Base-by-base conservation (phyloP, 2,797 vertebrate species). In the Poecilia wingei region DNA sequence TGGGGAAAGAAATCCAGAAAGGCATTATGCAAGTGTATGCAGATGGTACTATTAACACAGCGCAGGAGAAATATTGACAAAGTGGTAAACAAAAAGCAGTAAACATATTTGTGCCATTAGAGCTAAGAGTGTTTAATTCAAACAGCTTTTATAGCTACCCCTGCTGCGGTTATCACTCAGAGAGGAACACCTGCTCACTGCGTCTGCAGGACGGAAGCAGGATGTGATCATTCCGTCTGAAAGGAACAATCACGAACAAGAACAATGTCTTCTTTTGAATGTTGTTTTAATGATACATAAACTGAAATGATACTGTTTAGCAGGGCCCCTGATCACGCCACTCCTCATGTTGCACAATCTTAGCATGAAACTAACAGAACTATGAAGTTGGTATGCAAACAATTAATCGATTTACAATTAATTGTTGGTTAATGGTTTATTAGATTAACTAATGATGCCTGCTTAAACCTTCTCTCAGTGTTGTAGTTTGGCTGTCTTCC, bases 41-140 rank as follows among this genome's bases (percentile, higher is more conserved):
- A 87, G 76, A 82, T 84, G 79, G 79, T 7, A 68, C 43, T 28
- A 73, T 79, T 84, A 84, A 46, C 77, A 75, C 41, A 71, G 61
- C 0, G 0, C 70, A 13, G 28, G 22, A 83, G 61, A 72, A 77
- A 82, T 86, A 86, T 61, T 84, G 83, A 86, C 79, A 74, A 66
- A 71, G 76, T 74, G 79, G 76, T 85, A 82, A 87, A 90, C 75
- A 81, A 81, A 84, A 86, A 55, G 82, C 64, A 75, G 77, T 53
- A 59, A 83, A 82, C 36, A 18, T 68, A 75, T 81, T 71, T 0
- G 57, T 80, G 75, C 70, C 51, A 78, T 78, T 77, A 78, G 31
- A 43, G 76, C 57, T 47, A n/a, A 4, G 70, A 69, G 75, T 84
- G 78, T 88, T 85, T 82, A 43, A 74, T 47, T 51, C 25, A 59